Base-by-base conservation (phyloP, 2,888 invertebrate genomes). In the Chironomus tentans region DNA sequence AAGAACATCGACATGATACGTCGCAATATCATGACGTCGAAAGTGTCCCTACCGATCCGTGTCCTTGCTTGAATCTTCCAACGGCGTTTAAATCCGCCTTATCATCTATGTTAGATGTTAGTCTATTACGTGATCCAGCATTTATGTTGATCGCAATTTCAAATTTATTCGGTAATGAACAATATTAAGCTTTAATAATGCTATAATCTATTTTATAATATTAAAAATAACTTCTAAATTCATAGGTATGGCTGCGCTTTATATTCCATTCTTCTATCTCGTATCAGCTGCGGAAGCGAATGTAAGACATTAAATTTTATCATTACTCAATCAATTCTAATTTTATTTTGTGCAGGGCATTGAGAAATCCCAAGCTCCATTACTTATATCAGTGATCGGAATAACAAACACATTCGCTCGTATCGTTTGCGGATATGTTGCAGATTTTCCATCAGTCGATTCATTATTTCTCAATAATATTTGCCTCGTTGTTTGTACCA, bases 401-500 rank as follows among this genome's bases (percentile, higher is more conserved):
- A 96, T 97, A 78, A 96, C 97, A 47, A 98, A 98, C 85, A 98
- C 97, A 0, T 83, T 97, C 78, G 97, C 97, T 18, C 91, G 97
- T 85, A 91, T 97, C 71, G 85, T 90, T 71, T 94, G 94, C 81
- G 97, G 97, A 28, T 93, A 91, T 85, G 89, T 97, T 50, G 95
- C 97, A 0, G 94, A 95, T 86, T 93, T 97, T 82, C 93, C 94
- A 1, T 90, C 90, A 86, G 94, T 98, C 80, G 93, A 97, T 84
- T 93, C 98, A 0, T 86, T 98, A 18, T 85, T 96, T 80, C 90
- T 99, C 80, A 98, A 98, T 85, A 98, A 98, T 82, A 85, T 94
- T 78, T 97, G 97, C 81, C 88, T 99, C 77, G 88, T 97, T 76
- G 87, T 97, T 78, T 94, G 95, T 69, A 98, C 98, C 77, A 83